Percentiles rank a stretch among this genome's conserved stretches.
Conservation (phyloP, 2,797 vertebrate species). For the Monodelphis domestica region DNA sequence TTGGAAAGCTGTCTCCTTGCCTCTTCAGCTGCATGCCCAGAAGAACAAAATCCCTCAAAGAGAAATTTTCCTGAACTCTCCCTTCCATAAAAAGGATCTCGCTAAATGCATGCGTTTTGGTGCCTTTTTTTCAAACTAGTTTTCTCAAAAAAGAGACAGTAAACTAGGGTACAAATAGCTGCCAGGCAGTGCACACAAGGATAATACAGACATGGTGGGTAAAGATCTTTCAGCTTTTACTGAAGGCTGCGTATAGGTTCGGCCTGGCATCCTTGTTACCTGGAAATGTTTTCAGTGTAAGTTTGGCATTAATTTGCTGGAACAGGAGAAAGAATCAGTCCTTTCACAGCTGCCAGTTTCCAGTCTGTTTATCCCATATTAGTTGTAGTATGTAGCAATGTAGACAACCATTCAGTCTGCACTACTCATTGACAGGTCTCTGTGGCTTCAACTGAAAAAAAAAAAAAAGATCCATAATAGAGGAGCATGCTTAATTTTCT, state of each 20-base stretch:
- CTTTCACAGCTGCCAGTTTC: constrained; percentile 54
- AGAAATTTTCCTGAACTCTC: constrained; percentile 62
- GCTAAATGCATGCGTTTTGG: constrained; percentile 60
- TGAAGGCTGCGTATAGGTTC: not conserved
- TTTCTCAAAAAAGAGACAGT: constrained; percentile 69
- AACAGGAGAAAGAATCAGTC: constrained; percentile 40
- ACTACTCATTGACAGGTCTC: not conserved
- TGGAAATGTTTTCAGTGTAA: constrained; percentile 37
- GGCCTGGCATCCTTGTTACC: constrained; percentile 69
- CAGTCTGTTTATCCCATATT: not conserved
- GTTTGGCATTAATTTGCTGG: constrained; percentile 47
- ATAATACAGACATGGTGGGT: constrained; percentile 4
- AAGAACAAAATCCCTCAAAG: constrained; percentile 60
- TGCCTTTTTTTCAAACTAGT: constrained; percentile 75
- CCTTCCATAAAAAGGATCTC: constrained; percentile 73
- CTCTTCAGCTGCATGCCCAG: constrained; percentile 52
- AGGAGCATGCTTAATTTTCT: not conserved
- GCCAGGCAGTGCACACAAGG: constrained; percentile 29
- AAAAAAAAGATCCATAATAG: constrained; percentile 12
- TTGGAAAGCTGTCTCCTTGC: constrained; percentile 62
- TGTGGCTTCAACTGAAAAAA: not conserved
- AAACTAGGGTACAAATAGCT: not conserved
- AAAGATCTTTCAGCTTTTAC: constrained; percentile 29
- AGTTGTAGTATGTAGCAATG: not conserved
- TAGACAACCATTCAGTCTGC: not conserved